These are phyloP conservation scores for Musca domestica DNA, from an alignment of 1,140 invertebrate species.

Conservation along the genomic window DNA sequence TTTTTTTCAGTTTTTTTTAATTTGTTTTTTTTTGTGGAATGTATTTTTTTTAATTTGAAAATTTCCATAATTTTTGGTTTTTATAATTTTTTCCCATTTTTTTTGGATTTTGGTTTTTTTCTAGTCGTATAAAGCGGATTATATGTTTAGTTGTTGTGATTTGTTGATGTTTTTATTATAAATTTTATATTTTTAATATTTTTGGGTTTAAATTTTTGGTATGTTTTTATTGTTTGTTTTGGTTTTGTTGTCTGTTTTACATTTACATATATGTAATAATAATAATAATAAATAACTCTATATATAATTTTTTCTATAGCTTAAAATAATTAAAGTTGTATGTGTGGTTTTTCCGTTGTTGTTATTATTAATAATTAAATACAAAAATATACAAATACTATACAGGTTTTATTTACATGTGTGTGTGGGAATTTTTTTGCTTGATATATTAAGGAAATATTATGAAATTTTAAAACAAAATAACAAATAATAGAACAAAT, in stretches of 20 bases:
- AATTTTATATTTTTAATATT: neutral
- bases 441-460: too few species aligned
- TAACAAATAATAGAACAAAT: too few species aligned
- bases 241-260: too few species aligned
- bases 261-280: too few species aligned
- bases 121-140: conserved; percentile 49
- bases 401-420: conserved; percentile 22
- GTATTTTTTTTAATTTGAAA: too few species aligned
- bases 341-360: neutral
- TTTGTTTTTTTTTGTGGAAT: neutral
- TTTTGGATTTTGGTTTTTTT: conserved; percentile 43
- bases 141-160: conserved; percentile 30
- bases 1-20: conserved; percentile 25
- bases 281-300: conserved; percentile 9
- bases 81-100: conserved; percentile 2
- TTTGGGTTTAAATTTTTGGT: neutral
- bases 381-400: conserved; percentile 52
- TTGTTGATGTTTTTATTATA: neutral
- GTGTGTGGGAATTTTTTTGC: too few species aligned
- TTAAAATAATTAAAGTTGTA: conserved; percentile 13
- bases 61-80: neutral
- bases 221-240: neutral
- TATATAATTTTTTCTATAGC: neutral
- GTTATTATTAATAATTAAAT: conserved; percentile 30
- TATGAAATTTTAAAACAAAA: too few species aligned